Evolutionary conservation across 2,888 invertebrate species (phyloP), one percentile per base, ranked within the genome.

Genomic region (Protophormia terraenovae): DNA sequence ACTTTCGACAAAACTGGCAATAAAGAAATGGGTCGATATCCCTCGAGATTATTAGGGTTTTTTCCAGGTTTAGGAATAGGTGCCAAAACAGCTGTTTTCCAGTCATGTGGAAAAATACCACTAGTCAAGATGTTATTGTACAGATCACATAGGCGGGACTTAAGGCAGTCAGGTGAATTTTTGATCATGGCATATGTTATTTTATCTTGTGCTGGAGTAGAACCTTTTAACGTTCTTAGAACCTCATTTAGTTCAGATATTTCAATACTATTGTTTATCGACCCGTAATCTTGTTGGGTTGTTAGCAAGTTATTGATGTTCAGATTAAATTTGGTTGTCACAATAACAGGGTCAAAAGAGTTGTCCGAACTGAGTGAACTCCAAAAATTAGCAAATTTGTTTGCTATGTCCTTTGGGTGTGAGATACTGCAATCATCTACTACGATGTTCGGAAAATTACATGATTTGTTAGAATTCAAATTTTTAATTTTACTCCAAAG

Each of bases 401-500:
- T 69, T 24, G 67, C 58, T 10, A 47, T 81, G 12, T 32, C 19
- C 22, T 50, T 38, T 14, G 69, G 82, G 38, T 71, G 53, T 29
- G 67, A 27, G 8, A 55, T 62, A 16, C 2, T 45, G 19, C 12
- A 58, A 16, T 45, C 55, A 14, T 72, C 35, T 8, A 53, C 6
- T 10, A 22, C 27, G 1, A 73, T 10, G 10, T 27, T 50, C 1
- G 72, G 55, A 24, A 77, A 83, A 14, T 3, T 66, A 16, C 41
- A 14, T 10, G 7, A 19, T 32, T 35, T 55, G 14, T 64, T 41
- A 10, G 50, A 16, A 38, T 32, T 53, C 10, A 83, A 35, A n/a
- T 66, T 83, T n/a, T 29, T 77, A 2, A 83, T 27, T n/a, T 71
- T 83, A 45, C 22, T 66, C 77, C 72, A 77, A 2, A 72, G 41